Base-by-base conservation (phyloP, 2,888 invertebrate genomes). In the Lasioglossum vierecki region DNA sequence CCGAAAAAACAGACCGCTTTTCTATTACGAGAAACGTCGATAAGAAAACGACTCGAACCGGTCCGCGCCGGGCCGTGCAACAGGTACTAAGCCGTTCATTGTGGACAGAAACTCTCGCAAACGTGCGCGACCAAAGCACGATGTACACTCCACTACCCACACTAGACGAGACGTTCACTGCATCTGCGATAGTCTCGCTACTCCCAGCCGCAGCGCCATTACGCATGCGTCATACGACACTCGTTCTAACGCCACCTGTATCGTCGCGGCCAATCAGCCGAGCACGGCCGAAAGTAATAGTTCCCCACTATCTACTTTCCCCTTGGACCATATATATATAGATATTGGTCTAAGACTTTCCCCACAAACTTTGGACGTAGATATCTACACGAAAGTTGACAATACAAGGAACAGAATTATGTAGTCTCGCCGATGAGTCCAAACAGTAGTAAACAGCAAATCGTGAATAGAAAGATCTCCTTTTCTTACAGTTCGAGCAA, bases 71-170 rank as follows among this genome's bases (percentile, higher is more conserved):
- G 79, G 76, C 66, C 83, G 88, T 88, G 93, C 94, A 94, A 93
- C 93, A 93, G 93, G 93, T 94, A 93, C 82, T 88, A 87, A 85
- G 89, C 80, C 90, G 89, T 93, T 91, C 93, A 93, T 94, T 88
- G 91, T 81, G 77, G 70, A 73, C 75, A 80, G 53, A 79, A 83
- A 88, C 76, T 83, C 86, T 85, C 74, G 57, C 79, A 82, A 75
- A 90, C 82, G 84, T 79, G 89, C 86, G 81, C 85, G 83, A 78
- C 72, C 63, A 75, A 66, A 80, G 44, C 74, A 68, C 76, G 79
- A 84, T 75, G 66, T 44, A 82, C 49, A 75, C 80, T 30, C 76
- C 75, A 72, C 83, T 76, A 80, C 74, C 77, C 60, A 80, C 75
- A 78, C 83, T 76, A 53, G 49, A 83, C 85, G 76, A 88, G 78